Conservation (phyloP, 2,888 invertebrate species). For the Brachynemurus nebulosus region DNA sequence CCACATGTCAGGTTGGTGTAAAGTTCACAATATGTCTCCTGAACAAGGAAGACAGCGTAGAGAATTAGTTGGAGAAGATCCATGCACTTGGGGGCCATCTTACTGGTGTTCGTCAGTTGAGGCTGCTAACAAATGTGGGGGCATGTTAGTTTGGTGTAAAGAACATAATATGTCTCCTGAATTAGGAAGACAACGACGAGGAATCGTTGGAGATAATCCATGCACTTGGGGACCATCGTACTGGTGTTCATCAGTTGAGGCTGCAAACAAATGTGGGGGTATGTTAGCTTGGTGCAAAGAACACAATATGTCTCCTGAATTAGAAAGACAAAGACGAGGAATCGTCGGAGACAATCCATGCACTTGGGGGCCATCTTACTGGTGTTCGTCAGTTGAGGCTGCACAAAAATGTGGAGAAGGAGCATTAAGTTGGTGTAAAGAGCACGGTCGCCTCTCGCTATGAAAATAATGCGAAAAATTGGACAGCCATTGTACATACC, state of each 20-base stretch:
- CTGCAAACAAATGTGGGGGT: not conserved
- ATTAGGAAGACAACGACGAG: too few species aligned
- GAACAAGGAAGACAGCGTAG: too few species aligned
- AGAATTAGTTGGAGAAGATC: not conserved
- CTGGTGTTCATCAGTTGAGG: not conserved
- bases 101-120: conserved; percentile 1
- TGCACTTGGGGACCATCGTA: not conserved
- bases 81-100: not conserved
- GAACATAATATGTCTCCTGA: not conserved
- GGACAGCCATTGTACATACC: too few species aligned
- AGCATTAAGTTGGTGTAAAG: too few species aligned
- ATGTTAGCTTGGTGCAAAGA: not conserved
- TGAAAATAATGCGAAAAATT: too few species aligned
- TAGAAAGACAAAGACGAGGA: not conserved
- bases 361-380: not conserved
- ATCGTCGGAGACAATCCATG: not conserved
- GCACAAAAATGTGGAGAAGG: not conserved
- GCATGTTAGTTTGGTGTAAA: too few species aligned
- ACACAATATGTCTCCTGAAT: not conserved
- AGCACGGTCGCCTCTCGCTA: too few species aligned
- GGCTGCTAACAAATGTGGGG: not conserved
- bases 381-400: not conserved
- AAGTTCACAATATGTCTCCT: not conserved
- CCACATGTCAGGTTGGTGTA: too few species aligned
- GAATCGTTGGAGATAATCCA: not conserved